phyloP scores from a whole-genome alignment of 1,140 invertebrate species.

The Pogonomyrmex californicus region DNA sequence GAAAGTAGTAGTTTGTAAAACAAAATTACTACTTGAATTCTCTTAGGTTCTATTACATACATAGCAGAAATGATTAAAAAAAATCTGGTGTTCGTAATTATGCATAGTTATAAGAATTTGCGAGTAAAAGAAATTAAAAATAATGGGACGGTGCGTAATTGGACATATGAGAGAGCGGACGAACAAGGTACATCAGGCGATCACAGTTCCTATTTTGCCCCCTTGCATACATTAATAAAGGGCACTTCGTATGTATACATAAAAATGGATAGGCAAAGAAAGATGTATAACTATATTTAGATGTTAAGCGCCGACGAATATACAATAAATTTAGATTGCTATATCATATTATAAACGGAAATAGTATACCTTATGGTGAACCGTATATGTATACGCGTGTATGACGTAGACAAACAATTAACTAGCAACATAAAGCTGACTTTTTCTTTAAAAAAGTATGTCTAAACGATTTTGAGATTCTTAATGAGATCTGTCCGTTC shows the following conservation, averaged over 20 bases:
- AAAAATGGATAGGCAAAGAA: conserved; percentile 52
- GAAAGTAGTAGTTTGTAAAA: neutral
- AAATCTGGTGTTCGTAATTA: conserved; percentile 10
- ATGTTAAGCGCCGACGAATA: conserved; percentile 62
- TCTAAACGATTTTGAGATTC: conserved; percentile 47
- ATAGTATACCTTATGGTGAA: conserved; percentile 69
- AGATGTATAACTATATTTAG: conserved; percentile 64
- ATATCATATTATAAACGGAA: conserved; percentile 61
- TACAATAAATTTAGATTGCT: conserved; percentile 68
- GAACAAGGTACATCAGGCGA: conserved; percentile 79
- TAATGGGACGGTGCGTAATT: conserved; percentile 26
- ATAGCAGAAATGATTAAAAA: neutral
- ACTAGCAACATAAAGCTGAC: conserved; percentile 29
- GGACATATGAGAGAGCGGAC: conserved; percentile 45
- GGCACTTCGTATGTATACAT: conserved; percentile 63
- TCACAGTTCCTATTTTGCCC: conserved; percentile 83
- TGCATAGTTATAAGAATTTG: neutral
- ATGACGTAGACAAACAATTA: conserved; percentile 43
- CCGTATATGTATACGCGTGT: conserved; percentile 58
- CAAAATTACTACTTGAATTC: neutral
- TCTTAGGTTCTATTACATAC: conserved; percentile 8
- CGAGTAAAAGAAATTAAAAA: conserved; percentile 13
- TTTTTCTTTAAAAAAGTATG: conserved; percentile 46
- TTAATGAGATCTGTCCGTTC: neutral
- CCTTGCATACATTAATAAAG: conserved; percentile 68